These are phyloP conservation scores for Prionailurus viverrinus DNA, from an alignment of 2,113 vertebrate species.

Conservation along the genomic window DNA sequence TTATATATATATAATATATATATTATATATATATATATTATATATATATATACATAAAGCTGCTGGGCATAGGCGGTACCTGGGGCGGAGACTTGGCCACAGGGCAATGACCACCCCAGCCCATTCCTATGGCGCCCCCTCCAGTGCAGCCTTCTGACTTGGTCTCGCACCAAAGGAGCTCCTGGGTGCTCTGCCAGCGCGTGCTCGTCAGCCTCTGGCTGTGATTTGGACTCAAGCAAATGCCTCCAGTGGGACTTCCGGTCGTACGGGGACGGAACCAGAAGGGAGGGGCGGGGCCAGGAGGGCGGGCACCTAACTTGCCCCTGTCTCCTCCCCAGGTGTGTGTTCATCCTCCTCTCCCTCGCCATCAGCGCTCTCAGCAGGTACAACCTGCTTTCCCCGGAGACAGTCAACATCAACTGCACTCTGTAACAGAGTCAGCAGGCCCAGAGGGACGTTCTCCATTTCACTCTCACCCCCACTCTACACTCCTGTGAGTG, in stretches of 20 bases:
- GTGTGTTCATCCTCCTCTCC: conserved; percentile 90
- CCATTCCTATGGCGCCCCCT: background rate
- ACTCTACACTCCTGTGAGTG: too few species aligned
- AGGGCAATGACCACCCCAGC: background rate
- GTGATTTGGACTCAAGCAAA: conserved; percentile 83
- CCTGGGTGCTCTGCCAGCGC: conserved; percentile 86
- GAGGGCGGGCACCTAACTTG: background rate
- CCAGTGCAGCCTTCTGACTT: conserved; percentile 86
- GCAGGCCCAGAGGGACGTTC: background rate
- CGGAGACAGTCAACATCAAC: conserved; percentile 88
- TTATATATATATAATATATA: too few species aligned
- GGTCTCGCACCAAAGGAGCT: conserved; percentile 88
- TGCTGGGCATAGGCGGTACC: background rate
- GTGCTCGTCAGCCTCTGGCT: conserved; percentile 82
- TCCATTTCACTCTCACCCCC: background rate
- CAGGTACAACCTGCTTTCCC: conserved; percentile 90
- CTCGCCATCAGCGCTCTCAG: conserved; percentile 91
- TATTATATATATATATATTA: too few species aligned
- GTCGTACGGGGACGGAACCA: conserved; percentile 63
- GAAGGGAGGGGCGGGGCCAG: background rate
- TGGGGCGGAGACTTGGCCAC: background rate
- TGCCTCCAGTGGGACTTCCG: conserved; percentile 92
- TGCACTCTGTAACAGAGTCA: conserved; percentile 88
- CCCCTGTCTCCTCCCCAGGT: conserved; percentile 72
- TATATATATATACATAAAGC: too few species aligned